Percentiles rank a stretch among this genome's conserved stretches.
phyloP scores from a whole-genome alignment of 2,797 vertebrate genomes.

The Alectoris magna region DNA sequence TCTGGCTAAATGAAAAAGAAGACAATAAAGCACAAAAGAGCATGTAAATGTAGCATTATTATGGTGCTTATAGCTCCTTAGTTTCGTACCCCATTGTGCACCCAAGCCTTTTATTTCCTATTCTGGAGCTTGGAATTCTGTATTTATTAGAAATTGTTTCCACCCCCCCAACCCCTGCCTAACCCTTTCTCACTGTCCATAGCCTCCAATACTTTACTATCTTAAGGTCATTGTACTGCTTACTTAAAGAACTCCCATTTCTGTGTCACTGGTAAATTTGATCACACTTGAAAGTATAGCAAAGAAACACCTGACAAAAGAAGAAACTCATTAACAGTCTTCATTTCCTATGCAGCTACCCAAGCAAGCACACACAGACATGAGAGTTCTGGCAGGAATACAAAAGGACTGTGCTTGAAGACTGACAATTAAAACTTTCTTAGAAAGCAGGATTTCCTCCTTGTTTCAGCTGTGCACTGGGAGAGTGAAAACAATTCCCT shows the following conservation, averaged over 20 bases:
- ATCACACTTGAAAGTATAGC: conserved; percentile 59
- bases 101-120: background rate
- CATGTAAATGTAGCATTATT: background rate
- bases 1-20: background rate
- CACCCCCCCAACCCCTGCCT: too few relatives aligned
- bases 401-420: conserved; percentile 57
- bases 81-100: background rate
- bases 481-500: conserved; percentile 48
- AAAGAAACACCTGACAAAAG: conserved; percentile 65
- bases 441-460: conserved; percentile 22
- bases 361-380: conserved; percentile 50
- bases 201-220: background rate
- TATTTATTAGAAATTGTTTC: background rate
- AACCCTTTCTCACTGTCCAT: background rate
- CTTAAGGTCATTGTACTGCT: conserved; percentile 38
- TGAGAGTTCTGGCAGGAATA: conserved; percentile 55
- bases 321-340: conserved; percentile 59
- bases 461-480: conserved; percentile 44
- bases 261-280: conserved; percentile 51
- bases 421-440: conserved; percentile 73
- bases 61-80: background rate
- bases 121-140: background rate
- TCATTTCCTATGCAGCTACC: conserved; percentile 66
- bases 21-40: background rate
- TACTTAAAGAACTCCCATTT: conserved; percentile 11